Evolutionary conservation across 2,797 vertebrate species (phyloP), one percentile per base, ranked within the genome.

Genomic region (Knipowitschia caucasica): DNA sequence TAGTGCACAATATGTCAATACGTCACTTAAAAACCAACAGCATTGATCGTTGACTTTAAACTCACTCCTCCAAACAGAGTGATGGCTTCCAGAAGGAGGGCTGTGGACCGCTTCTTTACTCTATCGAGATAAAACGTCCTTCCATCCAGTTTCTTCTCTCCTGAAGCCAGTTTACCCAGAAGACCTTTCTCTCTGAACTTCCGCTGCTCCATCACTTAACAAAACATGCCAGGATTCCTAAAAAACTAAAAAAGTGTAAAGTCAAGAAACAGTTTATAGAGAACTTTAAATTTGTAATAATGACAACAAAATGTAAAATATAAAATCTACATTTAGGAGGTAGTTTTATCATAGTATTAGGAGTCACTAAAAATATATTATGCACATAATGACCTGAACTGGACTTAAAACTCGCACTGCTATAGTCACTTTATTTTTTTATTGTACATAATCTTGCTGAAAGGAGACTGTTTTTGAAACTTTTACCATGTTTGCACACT

Each of bases 91-190:
- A 87, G 78, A 54, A 97, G 86, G 18, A 89, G 58, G 6, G 78
- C 60, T 2, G 89, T 78, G 0, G 73, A 53, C 5, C 89, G 89
- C 71, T 87, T 92, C 67, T 88, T 86, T 12, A 94, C 84, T 23
- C 89, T 76, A 66, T 95, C 93, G 40, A 95, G 76, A 73, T 93
- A 96, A 71, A 95, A 96, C 8, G 84, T 90, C 58, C 91, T 93
- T 18, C 93, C 93, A 2, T 83, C 76, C 46, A 94, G 86, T 2
- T 88, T 91, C 50, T 75, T 85, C 0, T 71, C 71, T 46, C 85
- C 76, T 2, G 73, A 53, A 62, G 69, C 56, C 31, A 84, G 72
- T 30, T 65, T 50, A 8, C 77, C 86, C 34, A 85, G 53, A 34
- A 80, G 69, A 23, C 63, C 47, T 34, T 72, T 56, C 25, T 75